phyloP scores from a whole-genome alignment of 2,888 invertebrate species.

The Melanostoma mellinum region DNA sequence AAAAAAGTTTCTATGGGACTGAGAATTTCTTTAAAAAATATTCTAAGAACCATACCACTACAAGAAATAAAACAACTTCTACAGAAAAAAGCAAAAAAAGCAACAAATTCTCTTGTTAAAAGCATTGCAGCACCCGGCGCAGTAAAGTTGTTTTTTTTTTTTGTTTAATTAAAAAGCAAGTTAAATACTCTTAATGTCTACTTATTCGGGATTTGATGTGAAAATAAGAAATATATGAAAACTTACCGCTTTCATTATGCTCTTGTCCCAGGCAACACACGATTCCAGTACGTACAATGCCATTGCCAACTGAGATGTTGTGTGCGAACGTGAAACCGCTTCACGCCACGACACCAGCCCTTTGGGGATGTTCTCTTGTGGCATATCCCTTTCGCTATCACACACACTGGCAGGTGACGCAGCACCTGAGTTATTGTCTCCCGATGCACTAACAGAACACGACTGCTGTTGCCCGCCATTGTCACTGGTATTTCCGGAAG shows the following conservation, averaged over 20 bases:
- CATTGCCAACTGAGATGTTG: conserved; percentile 95
- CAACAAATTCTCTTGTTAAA: conserved; percentile 47
- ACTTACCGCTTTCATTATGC: conserved; percentile 99
- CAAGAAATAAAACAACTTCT: conserved; percentile 47
- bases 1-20: neutral
- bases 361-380: conserved; percentile 81
- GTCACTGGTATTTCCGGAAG: conserved; percentile 79
- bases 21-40: neutral
- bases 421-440: conserved; percentile 63
- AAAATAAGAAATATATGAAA: conserved; percentile 74
- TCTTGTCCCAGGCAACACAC: conserved; percentile 99
- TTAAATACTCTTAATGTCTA: conserved; percentile 24
- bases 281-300: conserved; percentile 94
- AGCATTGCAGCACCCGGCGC: conserved; percentile 56
- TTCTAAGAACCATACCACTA: conserved; percentile 58
- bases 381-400: conserved; percentile 81
- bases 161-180: conserved; percentile 20
- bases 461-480: conserved; percentile 73
- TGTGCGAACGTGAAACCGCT: conserved; percentile 91
- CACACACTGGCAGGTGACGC: conserved; percentile 80
- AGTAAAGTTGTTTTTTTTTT: conserved; percentile 4
- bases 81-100: conserved; percentile 56
- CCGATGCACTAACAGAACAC: conserved; percentile 48
- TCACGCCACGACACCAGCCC: conserved; percentile 95
- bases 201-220: conserved; percentile 33